phyloP scores from a whole-genome alignment of 2,113 vertebrate genomes.

The Anhinga rufa region DNA sequence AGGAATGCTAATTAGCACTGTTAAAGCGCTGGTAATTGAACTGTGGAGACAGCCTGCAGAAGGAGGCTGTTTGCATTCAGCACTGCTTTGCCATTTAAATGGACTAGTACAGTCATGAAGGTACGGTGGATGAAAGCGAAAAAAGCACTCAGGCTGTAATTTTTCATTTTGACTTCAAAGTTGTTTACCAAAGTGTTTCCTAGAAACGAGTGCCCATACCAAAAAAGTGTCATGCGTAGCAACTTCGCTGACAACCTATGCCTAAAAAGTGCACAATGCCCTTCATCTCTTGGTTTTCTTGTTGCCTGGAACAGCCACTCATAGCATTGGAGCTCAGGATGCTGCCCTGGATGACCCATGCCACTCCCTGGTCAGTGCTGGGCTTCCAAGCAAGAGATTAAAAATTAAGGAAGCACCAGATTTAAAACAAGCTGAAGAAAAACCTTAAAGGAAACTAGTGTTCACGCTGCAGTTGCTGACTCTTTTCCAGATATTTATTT shows the following conservation, averaged over 20 bases:
- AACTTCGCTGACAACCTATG: neutral
- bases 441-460: neutral
- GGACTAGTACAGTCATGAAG: constrained; percentile 24
- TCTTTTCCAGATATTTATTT: neutral
- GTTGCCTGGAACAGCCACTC: neutral
- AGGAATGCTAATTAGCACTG: constrained; percentile 77
- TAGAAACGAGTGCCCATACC: neutral
- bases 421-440: neutral
- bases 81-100: constrained; percentile 42
- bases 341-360: neutral
- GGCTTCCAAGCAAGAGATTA: neutral
- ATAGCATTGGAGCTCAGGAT: neutral
- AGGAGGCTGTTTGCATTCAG: constrained; percentile 55
- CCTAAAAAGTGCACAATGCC: neutral
- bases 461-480: neutral
- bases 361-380: neutral
- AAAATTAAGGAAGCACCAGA: neutral
- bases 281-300: neutral
- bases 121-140: constrained; percentile 16
- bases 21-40: constrained; percentile 66
- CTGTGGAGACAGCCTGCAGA: constrained; percentile 53
- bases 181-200: constrained; percentile 55
- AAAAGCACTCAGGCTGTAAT: constrained; percentile 55
- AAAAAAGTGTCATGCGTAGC: neutral
- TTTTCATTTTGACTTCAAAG: constrained; percentile 43